These are phyloP conservation scores for Dendroctonus ponderosae DNA, from an alignment of 1,140 invertebrate species.

Conservation along the genomic window DNA sequence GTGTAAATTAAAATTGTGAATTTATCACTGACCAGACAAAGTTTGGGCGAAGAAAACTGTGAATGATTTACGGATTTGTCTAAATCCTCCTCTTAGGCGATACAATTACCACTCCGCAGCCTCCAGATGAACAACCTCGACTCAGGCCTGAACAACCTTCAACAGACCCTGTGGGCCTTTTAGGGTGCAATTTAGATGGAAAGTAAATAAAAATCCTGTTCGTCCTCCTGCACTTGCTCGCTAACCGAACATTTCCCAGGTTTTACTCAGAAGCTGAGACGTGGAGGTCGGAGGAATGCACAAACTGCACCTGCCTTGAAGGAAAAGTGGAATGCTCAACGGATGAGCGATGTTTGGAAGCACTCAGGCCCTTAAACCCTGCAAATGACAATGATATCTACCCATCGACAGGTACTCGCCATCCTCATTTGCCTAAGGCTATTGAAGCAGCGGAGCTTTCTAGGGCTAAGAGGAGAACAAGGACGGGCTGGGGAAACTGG, in stretches of 20 bases:
- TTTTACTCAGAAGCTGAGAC: constrained; percentile 61
- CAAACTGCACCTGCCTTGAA: constrained; percentile 60
- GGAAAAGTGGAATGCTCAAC: constrained; percentile 59
- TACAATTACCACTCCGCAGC: constrained; percentile 42
- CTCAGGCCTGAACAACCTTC: constrained; percentile 30
- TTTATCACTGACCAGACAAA: constrained; percentile 32
- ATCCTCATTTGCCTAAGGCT: constrained; percentile 38
- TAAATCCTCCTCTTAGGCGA: constrained; percentile 14
- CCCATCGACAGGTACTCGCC: constrained; percentile 24
- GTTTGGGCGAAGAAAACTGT: not conserved
- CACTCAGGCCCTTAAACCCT: constrained; percentile 29
- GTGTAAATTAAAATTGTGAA: not conserved
- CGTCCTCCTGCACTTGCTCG: not conserved
- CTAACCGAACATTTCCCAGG: not conserved
- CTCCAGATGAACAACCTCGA: constrained; percentile 42
- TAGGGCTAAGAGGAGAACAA: constrained; percentile 45
- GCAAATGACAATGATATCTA: constrained; percentile 15
- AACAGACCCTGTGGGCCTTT: constrained; percentile 22
- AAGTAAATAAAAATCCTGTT: constrained; percentile 14
- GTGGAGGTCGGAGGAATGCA: constrained; percentile 65
- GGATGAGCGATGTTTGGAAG: constrained; percentile 44
- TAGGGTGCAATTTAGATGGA: constrained; percentile 28
- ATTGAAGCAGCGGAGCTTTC: constrained; percentile 44
- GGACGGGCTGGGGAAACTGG: constrained; percentile 63
- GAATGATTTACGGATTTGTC: not conserved